phyloP scores from a whole-genome alignment of 2,888 invertebrate species.

The Diarsia brunnea region DNA sequence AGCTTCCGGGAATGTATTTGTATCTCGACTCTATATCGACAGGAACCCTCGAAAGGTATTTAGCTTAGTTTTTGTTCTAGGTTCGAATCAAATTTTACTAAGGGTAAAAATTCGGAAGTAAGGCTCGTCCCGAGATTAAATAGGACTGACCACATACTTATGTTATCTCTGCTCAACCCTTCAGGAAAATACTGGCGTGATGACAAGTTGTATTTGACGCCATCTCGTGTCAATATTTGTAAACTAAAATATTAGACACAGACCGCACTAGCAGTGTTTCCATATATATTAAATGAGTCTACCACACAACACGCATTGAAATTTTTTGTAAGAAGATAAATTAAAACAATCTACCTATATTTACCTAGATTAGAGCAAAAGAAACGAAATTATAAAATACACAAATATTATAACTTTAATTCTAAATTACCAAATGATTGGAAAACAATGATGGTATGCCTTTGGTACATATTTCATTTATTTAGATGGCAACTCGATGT shows the following conservation, averaged over 20 bases:
- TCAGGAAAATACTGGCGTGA: not conserved
- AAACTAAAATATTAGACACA: not conserved
- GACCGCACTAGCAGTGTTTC: slow-evolving; percentile 21
- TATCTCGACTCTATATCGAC: not conserved
- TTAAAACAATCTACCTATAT: no score
- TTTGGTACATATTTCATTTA: not conserved
- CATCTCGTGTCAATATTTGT: slow-evolving; percentile 11
- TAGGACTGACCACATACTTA: not conserved
- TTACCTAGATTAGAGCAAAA: not conserved
- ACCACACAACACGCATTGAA: not conserved
- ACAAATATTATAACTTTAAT: not conserved
- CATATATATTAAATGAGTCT: not conserved
- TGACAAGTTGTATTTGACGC: slow-evolving; percentile 4
- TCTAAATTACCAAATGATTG: not conserved
- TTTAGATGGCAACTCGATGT: slow-evolving; percentile 58
- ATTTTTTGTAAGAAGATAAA: not conserved
- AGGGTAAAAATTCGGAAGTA: not conserved
- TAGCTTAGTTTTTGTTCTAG: not conserved
- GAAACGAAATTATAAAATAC: not conserved
- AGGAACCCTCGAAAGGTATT: not conserved
- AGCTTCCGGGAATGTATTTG: not conserved
- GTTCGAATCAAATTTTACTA: not conserved
- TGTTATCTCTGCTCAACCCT: not conserved
- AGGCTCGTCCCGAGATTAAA: not conserved
- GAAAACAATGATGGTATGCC: no score